Percentiles rank a stretch among this genome's conserved stretches.
These are phyloP conservation scores for Lytechinus variegatus DNA, from an alignment of 35 echinoderm and acorn worm species.

Conservation along the genomic window DNA sequence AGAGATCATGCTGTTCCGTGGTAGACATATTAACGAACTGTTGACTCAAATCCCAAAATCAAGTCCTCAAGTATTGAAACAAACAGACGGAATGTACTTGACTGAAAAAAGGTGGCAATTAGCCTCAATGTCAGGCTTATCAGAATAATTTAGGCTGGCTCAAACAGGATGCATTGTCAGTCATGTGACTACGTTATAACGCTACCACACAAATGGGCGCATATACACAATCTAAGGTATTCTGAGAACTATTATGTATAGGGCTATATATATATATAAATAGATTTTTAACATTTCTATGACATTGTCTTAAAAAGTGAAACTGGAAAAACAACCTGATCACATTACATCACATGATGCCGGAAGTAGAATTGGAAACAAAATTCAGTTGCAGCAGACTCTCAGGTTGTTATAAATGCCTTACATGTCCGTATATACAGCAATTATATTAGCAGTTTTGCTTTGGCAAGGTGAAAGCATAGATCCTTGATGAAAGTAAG, in stretches of 20 bases:
- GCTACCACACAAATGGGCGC: background rate
- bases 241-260: background rate
- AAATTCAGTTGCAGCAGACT: too few species aligned
- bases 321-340: background rate
- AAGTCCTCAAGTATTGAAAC: background rate
- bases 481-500: background rate
- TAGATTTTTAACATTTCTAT: too few species aligned
- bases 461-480: background rate
- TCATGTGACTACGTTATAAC: background rate
- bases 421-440: background rate
- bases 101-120: background rate
- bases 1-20: background rate
- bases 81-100: background rate
- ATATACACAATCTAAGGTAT: background rate
- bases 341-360: background rate
- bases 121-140: background rate
- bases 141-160: background rate
- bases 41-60: slow-evolving; percentile 6
- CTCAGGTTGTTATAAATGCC: too few species aligned
- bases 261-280: too few species aligned
- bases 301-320: background rate
- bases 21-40: background rate
- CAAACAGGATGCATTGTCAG: background rate
- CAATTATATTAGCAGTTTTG: background rate
- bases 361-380: background rate